phyloP scores from a whole-genome alignment of 2,888 invertebrate species.

The Parnassius apollo region DNA sequence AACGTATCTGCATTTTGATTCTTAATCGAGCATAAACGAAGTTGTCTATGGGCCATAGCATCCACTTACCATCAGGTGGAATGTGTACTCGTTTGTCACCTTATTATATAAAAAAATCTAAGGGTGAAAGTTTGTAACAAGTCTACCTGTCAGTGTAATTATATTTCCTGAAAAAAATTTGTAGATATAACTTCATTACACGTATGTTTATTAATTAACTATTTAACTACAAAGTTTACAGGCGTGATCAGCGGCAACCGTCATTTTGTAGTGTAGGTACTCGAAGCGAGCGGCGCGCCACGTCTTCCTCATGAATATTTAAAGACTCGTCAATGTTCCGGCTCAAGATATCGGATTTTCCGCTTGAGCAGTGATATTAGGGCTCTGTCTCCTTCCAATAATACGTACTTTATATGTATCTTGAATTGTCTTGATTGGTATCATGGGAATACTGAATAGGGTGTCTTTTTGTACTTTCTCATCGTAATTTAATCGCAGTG shows the following conservation, averaged over 20 bases:
- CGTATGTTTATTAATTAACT: constrained; percentile 2
- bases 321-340: constrained; percentile 67
- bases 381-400: constrained; percentile 38
- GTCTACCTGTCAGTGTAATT: too few relatives aligned
- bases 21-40: too few relatives aligned
- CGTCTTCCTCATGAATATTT: constrained; percentile 69
- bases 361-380: constrained; percentile 61
- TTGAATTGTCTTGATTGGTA: constrained; percentile 28
- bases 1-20: too few relatives aligned
- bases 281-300: constrained; percentile 40
- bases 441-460: constrained; percentile 20
- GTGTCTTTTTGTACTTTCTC: neutral
- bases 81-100: too few relatives aligned
- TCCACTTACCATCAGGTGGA: too few relatives aligned
- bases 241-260: constrained; percentile 54
- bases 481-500: constrained; percentile 1
- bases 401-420: constrained; percentile 41
- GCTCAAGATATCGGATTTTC: constrained; percentile 75
- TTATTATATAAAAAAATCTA: too few relatives aligned
- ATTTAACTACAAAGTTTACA: constrained; percentile 33
- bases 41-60: too few relatives aligned
- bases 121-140: too few relatives aligned
- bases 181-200: too few relatives aligned
- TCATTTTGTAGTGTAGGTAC: constrained; percentile 54
- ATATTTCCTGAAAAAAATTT: too few relatives aligned